Percentiles rank a stretch among this genome's conserved stretches.
phyloP scores from a whole-genome alignment of 2,113 vertebrate genomes.

The Phyllostomus hastatus region DNA sequence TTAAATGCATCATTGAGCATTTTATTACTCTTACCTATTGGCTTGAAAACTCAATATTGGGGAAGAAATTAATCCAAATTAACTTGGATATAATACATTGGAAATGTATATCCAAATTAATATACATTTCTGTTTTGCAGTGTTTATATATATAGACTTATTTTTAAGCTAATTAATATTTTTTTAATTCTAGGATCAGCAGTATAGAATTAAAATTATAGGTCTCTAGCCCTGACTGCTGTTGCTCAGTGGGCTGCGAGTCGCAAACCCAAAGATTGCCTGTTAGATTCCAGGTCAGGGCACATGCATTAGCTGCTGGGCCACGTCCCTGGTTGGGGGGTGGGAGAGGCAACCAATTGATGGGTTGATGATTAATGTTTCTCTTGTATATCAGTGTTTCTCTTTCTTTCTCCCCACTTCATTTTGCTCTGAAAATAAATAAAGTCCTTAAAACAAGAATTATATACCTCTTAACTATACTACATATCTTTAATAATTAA shows the following conservation, averaged over 20 bases:
- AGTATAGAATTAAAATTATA: slow-evolving; percentile 24
- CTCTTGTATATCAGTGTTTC: no score
- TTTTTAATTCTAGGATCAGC: slow-evolving; percentile 28
- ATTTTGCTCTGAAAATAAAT: no score
- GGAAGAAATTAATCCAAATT: slow-evolving; percentile 33
- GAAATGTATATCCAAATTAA: slow-evolving; percentile 44
- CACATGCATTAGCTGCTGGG: no score
- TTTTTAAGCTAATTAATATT: slow-evolving; percentile 56
- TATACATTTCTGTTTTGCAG: slow-evolving; percentile 44
- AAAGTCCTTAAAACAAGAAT: neutral
- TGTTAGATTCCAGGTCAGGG: no score
- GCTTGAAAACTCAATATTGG: slow-evolving; percentile 61
- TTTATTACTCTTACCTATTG: slow-evolving; percentile 61
- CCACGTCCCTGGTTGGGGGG: no score
- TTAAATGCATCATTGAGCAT: slow-evolving; percentile 67
- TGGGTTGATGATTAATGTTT: no score
- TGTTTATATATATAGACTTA: slow-evolving; percentile 49
- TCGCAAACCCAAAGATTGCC: no score
- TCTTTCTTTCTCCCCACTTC: no score
- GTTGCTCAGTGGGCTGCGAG: no score
- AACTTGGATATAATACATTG: no score
- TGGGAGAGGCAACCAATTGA: accelerated
- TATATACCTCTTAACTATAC: slow-evolving; percentile 7
- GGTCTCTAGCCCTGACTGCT: neutral
- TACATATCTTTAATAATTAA: slow-evolving; percentile 30